Conservation (phyloP, 2,113 vertebrate genomes). For the Osmerus eperlanus region DNA sequence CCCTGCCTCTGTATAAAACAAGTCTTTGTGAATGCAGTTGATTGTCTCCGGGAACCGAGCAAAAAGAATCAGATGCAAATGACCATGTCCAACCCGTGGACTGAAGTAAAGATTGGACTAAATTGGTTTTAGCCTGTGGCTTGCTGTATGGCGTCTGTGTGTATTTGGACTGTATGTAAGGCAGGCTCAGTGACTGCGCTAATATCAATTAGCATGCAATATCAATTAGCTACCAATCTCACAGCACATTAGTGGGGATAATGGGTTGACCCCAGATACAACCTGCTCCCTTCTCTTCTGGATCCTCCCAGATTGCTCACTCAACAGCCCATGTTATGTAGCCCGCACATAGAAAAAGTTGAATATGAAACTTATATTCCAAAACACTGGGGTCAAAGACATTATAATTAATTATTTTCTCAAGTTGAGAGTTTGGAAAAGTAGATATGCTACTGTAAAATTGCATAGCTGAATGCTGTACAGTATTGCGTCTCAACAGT, state of each 20-base stretch:
- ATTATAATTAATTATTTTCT: conserved; percentile 34
- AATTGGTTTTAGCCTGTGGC: conserved; percentile 47
- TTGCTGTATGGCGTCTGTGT: conserved; percentile 39
- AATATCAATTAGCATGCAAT: conserved; percentile 74
- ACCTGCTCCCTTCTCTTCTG: conserved; percentile 43
- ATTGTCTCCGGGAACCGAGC: conserved; percentile 1
- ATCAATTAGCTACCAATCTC: conserved; percentile 75
- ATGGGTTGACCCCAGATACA: conserved; percentile 60
- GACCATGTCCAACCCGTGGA: conserved; percentile 38
- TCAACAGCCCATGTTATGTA: conserved; percentile 16
- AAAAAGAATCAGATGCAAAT: conserved; percentile 44
- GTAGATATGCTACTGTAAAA: conserved; percentile 10
- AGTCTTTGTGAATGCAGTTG: background rate
- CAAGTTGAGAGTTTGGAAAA: conserved; percentile 36
- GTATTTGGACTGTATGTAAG: conserved; percentile 38
- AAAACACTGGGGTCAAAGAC: conserved; percentile 29
- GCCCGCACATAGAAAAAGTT: background rate
- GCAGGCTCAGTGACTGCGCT: conserved; percentile 41
- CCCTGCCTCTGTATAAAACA: no score
- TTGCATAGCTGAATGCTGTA: background rate
- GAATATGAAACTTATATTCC: conserved; percentile 24
- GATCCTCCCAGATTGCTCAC: conserved; percentile 30
- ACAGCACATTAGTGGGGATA: conserved; percentile 71
- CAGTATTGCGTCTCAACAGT: conserved; percentile 11
- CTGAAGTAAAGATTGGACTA: conserved; percentile 31